Evolutionary conservation across 1,140 invertebrate genomes (phyloP), one percentile per base, ranked within the genome.

Genomic region (Papilio xuthus): DNA sequence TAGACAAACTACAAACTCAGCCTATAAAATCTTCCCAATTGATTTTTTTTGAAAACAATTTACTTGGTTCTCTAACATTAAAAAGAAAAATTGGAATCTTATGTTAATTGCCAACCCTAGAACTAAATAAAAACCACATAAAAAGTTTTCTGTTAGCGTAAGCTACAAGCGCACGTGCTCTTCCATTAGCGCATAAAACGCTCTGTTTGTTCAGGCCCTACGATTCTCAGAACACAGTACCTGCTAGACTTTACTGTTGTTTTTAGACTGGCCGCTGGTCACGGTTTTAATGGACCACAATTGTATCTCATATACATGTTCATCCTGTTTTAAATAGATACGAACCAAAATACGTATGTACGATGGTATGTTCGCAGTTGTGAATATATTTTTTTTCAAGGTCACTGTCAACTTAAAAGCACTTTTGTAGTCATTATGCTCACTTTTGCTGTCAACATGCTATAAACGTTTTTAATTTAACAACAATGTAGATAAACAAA

Each of bases 181-280:
- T 10, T 28, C 41, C 70, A 63, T 75, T 63, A 72, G 13, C 70
- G n/a, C 20, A 47, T 47, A 47, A 72, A 47, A 23, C 67, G 67
- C 9, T 13, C 32, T 70, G 78, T 79, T 79, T 79, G 78, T 23
- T 79, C 67, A 79, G 63, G 60, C 60, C 78, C 50, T 56, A 8
- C 67, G 70, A 20, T 72, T 72, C 70, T 47, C 7, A 42, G 70
- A 72, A 72, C 41, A 26, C 70, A n/a, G 70, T 72, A 72, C 70
- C 70, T 72, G 70, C 32, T 42, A 6, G 12, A 4, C 12, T 63
- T 60, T 63, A 63, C 60, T 28, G 28, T 63, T 63, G 60, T 63
- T 26, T 23, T 32, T 63, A 32, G 60, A 26, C 23, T 12, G 60
- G 60, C 13, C 23, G 0, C 13, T 63, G 60, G 60, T 63, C 60